Percentiles rank a stretch among this genome's conserved stretches.
Conservation (phyloP, 1,140 invertebrate species). For the Neuroterus valhalla region DNA sequence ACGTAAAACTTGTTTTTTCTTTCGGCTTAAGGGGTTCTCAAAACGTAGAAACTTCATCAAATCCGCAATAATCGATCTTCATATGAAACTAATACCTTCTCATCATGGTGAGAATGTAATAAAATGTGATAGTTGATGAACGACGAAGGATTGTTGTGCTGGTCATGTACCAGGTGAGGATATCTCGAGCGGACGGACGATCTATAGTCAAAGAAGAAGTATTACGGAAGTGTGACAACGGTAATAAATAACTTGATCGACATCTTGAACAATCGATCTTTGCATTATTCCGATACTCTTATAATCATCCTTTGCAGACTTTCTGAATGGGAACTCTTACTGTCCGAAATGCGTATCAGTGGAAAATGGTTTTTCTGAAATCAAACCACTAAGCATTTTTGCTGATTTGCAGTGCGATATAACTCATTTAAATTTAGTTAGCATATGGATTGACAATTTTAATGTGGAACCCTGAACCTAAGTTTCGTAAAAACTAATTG, state of each 20-base stretch:
- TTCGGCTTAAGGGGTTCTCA: not conserved
- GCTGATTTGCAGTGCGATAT: no score
- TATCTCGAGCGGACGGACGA: conserved; percentile 36
- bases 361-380: no score
- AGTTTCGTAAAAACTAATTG: no score
- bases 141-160: not conserved
- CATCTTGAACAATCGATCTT: conserved; percentile 49
- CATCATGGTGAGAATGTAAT: no score
- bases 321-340: not conserved
- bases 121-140: conserved; percentile 8
- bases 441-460: no score
- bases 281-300: conserved; percentile 52
- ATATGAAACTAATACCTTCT: no score
- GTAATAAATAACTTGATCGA: conserved; percentile 69
- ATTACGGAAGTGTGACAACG: conserved; percentile 70
- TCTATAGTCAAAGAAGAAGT: conserved; percentile 60
- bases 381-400: no score
- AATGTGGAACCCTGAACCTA: no score
- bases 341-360: no score
- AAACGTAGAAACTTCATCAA: no score
- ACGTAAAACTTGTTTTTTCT: not conserved
- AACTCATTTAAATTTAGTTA: no score
- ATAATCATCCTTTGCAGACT: conserved; percentile 4
- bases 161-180: conserved; percentile 28
- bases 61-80: no score